These are phyloP conservation scores for Dryoscopus gambensis DNA, from an alignment of 2,113 vertebrate genomes.

Conservation along the genomic window DNA sequence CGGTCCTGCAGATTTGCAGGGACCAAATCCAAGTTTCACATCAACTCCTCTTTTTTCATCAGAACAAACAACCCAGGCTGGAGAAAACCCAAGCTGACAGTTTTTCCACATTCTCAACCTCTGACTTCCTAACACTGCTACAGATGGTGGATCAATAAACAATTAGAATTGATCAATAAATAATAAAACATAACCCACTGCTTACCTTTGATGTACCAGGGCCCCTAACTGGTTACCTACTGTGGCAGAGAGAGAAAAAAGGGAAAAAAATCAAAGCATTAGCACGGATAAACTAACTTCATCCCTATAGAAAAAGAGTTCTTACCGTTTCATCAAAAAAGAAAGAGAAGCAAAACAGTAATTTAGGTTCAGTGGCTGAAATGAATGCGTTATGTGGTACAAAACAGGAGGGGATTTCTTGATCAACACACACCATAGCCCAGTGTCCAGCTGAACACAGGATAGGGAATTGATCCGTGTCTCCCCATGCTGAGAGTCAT, in stretches of 20 bases:
- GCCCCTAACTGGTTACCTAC: constrained; percentile 95
- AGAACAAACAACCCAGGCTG: not conserved
- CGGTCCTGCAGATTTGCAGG: not conserved
- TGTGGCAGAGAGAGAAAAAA: constrained; percentile 76
- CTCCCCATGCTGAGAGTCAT: constrained; percentile 73
- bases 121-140: constrained; percentile 77
- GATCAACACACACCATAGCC: constrained; percentile 71
- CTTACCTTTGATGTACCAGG: constrained; percentile 99
- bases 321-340: constrained; percentile 66
- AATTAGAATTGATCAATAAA: constrained; percentile 87
- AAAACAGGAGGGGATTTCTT: constrained; percentile 76
- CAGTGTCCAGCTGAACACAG: constrained; percentile 81
- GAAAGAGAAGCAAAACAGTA: constrained; percentile 69
- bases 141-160: constrained; percentile 87
- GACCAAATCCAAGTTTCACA: constrained; percentile 10
- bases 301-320: constrained; percentile 66
- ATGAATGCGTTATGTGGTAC: constrained; percentile 71
- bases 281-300: constrained; percentile 81
- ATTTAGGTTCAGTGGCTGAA: constrained; percentile 76
- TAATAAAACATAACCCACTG: constrained; percentile 85
- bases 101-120: constrained; percentile 71
- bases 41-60: not conserved
- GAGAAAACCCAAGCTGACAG: constrained; percentile 51
- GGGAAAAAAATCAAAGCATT: constrained; percentile 76
- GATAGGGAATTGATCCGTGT: constrained; percentile 75